Evolutionary conservation across 1,140 invertebrate species (phyloP), one percentile per base, ranked within the genome.

Genomic region (Drosophila aff.): DNA sequence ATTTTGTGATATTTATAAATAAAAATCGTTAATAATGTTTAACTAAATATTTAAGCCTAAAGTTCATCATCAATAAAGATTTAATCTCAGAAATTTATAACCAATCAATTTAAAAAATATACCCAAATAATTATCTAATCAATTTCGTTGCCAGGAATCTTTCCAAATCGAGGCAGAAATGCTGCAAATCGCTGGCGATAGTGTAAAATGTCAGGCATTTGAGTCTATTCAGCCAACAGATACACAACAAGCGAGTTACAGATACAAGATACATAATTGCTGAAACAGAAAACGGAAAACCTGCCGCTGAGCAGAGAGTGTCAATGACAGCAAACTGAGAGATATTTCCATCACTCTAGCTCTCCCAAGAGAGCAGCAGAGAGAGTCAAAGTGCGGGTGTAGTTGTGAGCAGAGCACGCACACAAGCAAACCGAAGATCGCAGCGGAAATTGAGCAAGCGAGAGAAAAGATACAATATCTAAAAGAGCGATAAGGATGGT

Each of bases 261-360:
- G 81, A 89, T 87, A 87, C 81, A 84, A 90, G 85, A 90, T 90
- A 89, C 85, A 89, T 90, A 89, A 90, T 90, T 89, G 81, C 66
- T 78, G 65, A 63, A 73, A 74, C 68, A 72, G 53, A 73, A 71
- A 73, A 73, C 67, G 60, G 53, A 65, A 75, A 78, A 83, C 81
- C 83, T 89, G 84, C 80, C 52, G 36, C 53, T n/a, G 53, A 40
- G 36, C 21, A 40, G 79, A 75, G 84, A 82, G 77, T 89, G 84
- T 87, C 84, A 89, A 89, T 84, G 84, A 81, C 85, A 78, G 84
- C 67, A 44, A 28, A 16, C 28, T 38, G 47, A 50, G 44, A 18
- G 33, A 55, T 50, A 31, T 28, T 38, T 3, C 10, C 5, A 23
- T 21, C 18, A 49, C 21, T 55, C 9, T 33, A 6, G 11, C 50